Base-by-base conservation (phyloP, 2,888 invertebrate genomes). In the Drosophila mimica region DNA sequence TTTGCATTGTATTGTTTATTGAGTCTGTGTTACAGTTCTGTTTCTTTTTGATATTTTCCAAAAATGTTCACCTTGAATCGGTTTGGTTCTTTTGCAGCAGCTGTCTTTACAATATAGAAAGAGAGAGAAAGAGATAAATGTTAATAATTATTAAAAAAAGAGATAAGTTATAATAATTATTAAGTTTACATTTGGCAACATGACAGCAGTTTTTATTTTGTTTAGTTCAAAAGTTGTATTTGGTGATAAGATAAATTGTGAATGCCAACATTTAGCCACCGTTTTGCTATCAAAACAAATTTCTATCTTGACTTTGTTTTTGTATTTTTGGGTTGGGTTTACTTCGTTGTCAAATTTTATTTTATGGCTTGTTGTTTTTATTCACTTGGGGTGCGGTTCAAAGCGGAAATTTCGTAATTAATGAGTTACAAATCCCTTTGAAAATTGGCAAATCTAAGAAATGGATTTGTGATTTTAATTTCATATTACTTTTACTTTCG, bases 231-330 rank as follows among this genome's bases (percentile, higher is more conserved):
- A n/a, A n/a, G n/a, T 43, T 73, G 57, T 51, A 38, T 57, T 66
- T 52, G 28, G 36, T 53, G 78, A 79, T 75, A 79, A 79, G 79
- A 75, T 79, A 71, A 46, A 66, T 34, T 64, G 46, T 60, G 43
- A 64, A 60, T 57, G 49, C n/a, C 52, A 40, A 46, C 46, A 66
- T 38, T 74, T 63, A 68, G 56, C 48, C 57, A 51, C 25, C 52
- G 49, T 53, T 52, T 28, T 43, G 46, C 34, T 61, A 71, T 66
- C 11, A 34, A 30, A 63, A 48, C 38, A 49, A n/a, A 57, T 40
- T 49, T 71, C 30, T 70, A 70, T 65, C 65, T 7, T 17, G 13
- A 2, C 31, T 63, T 64, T 52, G 15, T 4, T 36, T 46, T 30
- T 25, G 1, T 25, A 25, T 49, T 72, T 36, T 43, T 30, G 51